Conservation (phyloP, 1,140 invertebrate species). For the Neuroterus valhalla region DNA sequence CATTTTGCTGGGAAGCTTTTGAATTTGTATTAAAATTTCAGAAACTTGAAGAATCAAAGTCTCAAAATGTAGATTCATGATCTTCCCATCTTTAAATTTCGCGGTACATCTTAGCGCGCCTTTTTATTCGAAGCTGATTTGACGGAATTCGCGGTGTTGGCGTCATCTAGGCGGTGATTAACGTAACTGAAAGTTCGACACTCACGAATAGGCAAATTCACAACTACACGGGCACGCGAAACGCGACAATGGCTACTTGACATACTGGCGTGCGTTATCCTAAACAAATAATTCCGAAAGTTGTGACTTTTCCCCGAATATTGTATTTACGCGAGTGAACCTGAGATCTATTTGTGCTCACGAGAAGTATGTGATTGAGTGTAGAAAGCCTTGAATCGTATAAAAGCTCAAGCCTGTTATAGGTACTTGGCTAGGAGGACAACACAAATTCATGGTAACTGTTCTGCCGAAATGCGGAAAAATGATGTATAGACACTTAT, state of each 20-base stretch:
- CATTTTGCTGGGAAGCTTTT: too few species aligned
- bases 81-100: neutral
- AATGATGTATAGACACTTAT: constrained; percentile 50
- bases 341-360: constrained; percentile 35
- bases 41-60: too few species aligned
- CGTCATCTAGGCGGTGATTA: constrained; percentile 31
- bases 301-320: constrained; percentile 5
- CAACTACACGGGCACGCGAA: constrained; percentile 45
- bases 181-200: neutral
- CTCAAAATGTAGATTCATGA: neutral
- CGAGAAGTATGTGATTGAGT: constrained; percentile 51
- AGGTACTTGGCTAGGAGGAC: constrained; percentile 3
- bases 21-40: too few species aligned
- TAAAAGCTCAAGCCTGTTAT: constrained; percentile 34
- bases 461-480: constrained; percentile 54
- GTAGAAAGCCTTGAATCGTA: constrained; percentile 1
- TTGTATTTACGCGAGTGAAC: constrained; percentile 38
- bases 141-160: constrained; percentile 23
- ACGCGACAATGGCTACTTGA: constrained; percentile 68
- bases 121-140: constrained; percentile 23
- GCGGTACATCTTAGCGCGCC: neutral
- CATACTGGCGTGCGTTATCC: constrained; percentile 59
- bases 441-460: constrained; percentile 53
- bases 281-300: constrained; percentile 22
- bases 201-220: constrained; percentile 26